Conservation (phyloP, 2,888 invertebrate genomes). For the Arge pagana region DNA sequence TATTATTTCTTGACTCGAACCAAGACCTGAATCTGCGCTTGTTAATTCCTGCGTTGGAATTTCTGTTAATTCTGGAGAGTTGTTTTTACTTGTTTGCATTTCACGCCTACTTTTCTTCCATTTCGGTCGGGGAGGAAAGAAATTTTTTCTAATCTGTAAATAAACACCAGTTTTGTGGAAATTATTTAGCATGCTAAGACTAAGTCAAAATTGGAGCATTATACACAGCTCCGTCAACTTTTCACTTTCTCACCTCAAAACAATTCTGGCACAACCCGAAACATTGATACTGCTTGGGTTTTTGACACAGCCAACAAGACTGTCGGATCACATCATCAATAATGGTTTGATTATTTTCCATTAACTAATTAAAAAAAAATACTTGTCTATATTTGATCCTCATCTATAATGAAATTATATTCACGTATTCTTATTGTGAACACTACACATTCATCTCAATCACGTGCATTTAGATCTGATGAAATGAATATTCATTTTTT, state of each 20-base stretch:
- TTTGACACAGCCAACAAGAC: slow-evolving; percentile 48
- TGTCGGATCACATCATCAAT: slow-evolving; percentile 31
- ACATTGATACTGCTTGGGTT: slow-evolving; percentile 44
- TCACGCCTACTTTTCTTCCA: slow-evolving; percentile 33
- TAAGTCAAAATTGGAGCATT: not conserved
- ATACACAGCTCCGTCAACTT: not conserved
- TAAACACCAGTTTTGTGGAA: too few relatives aligned
- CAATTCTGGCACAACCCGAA: slow-evolving; percentile 41
- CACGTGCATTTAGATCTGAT: too few relatives aligned
- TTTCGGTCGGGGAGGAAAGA: slow-evolving; percentile 70
- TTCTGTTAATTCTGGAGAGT: not conserved
- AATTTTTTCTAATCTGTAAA: slow-evolving; percentile 69
- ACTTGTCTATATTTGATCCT: not conserved
- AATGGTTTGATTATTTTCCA: slow-evolving; percentile 32
- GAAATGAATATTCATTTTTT: too few relatives aligned
- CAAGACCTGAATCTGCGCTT: slow-evolving; percentile 55
- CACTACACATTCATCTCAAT: too few relatives aligned
- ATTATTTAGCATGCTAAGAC: too few relatives aligned
- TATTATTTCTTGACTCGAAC: slow-evolving; percentile 57
- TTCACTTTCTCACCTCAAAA: slow-evolving; percentile 7
- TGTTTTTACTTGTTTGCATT: slow-evolving; percentile 22
- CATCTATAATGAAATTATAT: too few relatives aligned
- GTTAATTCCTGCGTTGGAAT: slow-evolving; percentile 22
- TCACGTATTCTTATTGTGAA: too few relatives aligned
- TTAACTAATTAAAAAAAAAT: slow-evolving; percentile 15